These are phyloP conservation scores for Sebastes ruberrimus DNA, from an alignment of 2,797 vertebrate genomes.

Conservation along the genomic window DNA sequence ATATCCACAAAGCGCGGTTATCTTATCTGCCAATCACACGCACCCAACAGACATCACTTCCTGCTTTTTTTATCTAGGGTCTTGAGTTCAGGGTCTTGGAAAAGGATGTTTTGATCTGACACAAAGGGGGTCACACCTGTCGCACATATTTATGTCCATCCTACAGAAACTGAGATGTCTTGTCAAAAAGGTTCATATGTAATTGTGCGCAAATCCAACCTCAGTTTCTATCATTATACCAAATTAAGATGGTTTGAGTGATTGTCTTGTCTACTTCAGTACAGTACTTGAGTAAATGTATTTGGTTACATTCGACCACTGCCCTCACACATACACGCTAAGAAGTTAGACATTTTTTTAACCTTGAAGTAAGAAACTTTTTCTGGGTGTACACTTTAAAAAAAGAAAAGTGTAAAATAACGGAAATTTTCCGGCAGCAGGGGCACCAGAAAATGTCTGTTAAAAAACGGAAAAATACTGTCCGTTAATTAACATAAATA, in stretches of 20 bases:
- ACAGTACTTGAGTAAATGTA: no score
- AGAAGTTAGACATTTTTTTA: no score
- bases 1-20: constrained; percentile 47
- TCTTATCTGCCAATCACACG: constrained; percentile 45
- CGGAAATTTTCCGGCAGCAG: no score
- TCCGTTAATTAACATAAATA: no score
- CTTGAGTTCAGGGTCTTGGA: not conserved
- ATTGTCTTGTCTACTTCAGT: not conserved
- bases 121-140: not conserved
- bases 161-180: not conserved
- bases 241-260: not conserved
- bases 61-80: constrained; percentile 1
- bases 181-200: not conserved
- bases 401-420: no score
- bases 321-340: no score
- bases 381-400: not conserved
- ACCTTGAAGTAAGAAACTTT: not conserved
- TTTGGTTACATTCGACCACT: no score
- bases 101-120: not conserved
- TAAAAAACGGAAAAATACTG: no score
- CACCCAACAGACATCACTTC: constrained; percentile 5
- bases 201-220: not conserved
- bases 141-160: not conserved
- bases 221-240: not conserved
- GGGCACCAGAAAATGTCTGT: no score